Percentiles rank a stretch among this genome's conserved stretches.
These are phyloP conservation scores for Anarhynchus alexandrinus DNA, from an alignment of 2,113 vertebrate species.

Conservation along the genomic window DNA sequence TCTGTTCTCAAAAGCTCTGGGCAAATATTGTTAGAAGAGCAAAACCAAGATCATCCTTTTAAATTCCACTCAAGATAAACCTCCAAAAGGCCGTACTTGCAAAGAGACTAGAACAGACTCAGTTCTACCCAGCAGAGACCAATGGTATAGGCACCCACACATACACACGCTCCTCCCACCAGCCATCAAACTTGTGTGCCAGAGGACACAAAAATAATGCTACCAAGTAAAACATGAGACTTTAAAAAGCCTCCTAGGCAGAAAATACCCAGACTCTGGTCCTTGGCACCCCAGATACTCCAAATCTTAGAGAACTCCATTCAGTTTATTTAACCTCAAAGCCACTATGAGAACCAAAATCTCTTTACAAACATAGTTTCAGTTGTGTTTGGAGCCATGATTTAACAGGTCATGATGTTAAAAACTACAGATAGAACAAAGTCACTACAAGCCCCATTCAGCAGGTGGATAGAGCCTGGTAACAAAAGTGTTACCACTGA, in stretches of 20 bases:
- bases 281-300: not conserved
- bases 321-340: not conserved
- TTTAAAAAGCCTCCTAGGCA: not conserved
- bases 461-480: not conserved
- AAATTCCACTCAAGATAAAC: not conserved
- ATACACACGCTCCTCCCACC: not conserved
- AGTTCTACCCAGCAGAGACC: not conserved
- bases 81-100: not conserved
- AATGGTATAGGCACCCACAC: not conserved
- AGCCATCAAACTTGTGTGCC: not conserved
- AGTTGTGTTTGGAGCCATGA: not conserved
- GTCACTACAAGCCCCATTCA: not conserved
- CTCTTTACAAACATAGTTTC: not conserved
- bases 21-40: not conserved
- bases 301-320: not conserved
- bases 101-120: not conserved
- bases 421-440: not conserved
- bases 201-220: not conserved
- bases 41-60: not conserved
- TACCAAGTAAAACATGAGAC: not conserved
- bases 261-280: not conserved
- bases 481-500: not conserved
- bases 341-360: not conserved
- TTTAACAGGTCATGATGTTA: not conserved
- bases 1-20: not conserved